Conservation (phyloP, 1,140 invertebrate species). For the Coboldia fuscipes region DNA sequence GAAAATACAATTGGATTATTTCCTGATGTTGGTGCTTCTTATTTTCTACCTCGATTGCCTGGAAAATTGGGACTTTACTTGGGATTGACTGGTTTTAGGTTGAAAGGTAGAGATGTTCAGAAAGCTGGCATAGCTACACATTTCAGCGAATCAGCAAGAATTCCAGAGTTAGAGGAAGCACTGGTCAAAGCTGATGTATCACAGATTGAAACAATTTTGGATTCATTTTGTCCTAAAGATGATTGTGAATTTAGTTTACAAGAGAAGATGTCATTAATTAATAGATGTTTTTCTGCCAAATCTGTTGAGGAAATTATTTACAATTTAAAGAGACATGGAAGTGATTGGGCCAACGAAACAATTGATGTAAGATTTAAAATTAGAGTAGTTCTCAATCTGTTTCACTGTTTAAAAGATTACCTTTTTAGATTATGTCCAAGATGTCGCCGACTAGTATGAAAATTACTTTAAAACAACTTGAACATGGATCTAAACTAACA, state of each 20-base stretch:
- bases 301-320: slow-evolving; percentile 67
- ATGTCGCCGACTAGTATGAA: slow-evolving; percentile 91
- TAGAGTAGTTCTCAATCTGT: not conserved
- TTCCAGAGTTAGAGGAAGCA: slow-evolving; percentile 41
- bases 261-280: slow-evolving; percentile 55
- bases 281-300: slow-evolving; percentile 50
- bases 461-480: slow-evolving; percentile 58
- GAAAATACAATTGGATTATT: slow-evolving; percentile 87
- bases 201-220: slow-evolving; percentile 34
- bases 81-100: slow-evolving; percentile 65
- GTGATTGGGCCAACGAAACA: slow-evolving; percentile 55
- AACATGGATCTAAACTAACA: slow-evolving; percentile 46
- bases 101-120: slow-evolving; percentile 69
- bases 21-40: slow-evolving; percentile 87
- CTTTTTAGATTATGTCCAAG: slow-evolving; percentile 40
- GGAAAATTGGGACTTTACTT: slow-evolving; percentile 82
- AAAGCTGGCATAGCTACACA: slow-evolving; percentile 90
- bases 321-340: slow-evolving; percentile 48
- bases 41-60: slow-evolving; percentile 72
- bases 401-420: too few species aligned
- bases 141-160: slow-evolving; percentile 45
- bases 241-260: slow-evolving; percentile 49
- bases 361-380: slow-evolving; percentile 24
- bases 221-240: slow-evolving; percentile 27
- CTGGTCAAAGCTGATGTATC: slow-evolving; percentile 35